A percentile compares a stretch with the other conserved stretches of the same genome.
Conservation (phyloP, 1,140 invertebrate genomes). For the Drosophila carrolli region DNA sequence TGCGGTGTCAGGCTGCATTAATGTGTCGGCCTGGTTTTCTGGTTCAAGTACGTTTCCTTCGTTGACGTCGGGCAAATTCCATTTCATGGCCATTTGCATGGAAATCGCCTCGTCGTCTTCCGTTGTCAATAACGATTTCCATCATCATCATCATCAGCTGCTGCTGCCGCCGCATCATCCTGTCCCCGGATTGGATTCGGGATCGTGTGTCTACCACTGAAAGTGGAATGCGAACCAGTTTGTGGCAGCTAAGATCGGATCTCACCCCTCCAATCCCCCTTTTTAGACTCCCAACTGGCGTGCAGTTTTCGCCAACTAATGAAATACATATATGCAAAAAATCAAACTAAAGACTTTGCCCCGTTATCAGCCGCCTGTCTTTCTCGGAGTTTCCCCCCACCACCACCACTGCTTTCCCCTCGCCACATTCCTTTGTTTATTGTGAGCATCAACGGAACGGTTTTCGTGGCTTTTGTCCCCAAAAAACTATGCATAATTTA, state of each 20-base stretch:
- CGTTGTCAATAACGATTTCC: constrained; percentile 83
- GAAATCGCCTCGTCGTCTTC: constrained; percentile 75
- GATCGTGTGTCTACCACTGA: constrained; percentile 48
- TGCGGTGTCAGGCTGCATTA: constrained; percentile 80
- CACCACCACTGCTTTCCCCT: constrained; percentile 24
- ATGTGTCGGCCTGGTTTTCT: constrained; percentile 80
- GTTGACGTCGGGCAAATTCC: constrained; percentile 63
- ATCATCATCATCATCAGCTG: constrained; percentile 60
- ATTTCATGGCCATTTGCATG: constrained; percentile 82
- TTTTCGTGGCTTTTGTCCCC: constrained; percentile 69
- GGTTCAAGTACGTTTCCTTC: constrained; percentile 80
- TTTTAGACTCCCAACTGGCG: constrained; percentile 45
- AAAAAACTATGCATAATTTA: constrained; percentile 79
- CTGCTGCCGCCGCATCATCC: constrained; percentile 53
- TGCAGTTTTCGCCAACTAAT: constrained; percentile 79
- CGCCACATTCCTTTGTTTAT: constrained; percentile 28
- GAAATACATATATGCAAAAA: constrained; percentile 81
- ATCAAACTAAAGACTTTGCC: constrained; percentile 62
- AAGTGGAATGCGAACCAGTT: constrained; percentile 78
- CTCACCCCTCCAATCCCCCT: not conserved
- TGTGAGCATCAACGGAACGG: constrained; percentile 46
- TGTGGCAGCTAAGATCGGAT: constrained; percentile 27
- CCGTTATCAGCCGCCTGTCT: constrained; percentile 64
- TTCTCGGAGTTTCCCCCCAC: constrained; percentile 54
- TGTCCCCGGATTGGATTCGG: constrained; percentile 41